phyloP scores from a whole-genome alignment of 2,113 vertebrate genomes.

The Ammodytes marinus region DNA sequence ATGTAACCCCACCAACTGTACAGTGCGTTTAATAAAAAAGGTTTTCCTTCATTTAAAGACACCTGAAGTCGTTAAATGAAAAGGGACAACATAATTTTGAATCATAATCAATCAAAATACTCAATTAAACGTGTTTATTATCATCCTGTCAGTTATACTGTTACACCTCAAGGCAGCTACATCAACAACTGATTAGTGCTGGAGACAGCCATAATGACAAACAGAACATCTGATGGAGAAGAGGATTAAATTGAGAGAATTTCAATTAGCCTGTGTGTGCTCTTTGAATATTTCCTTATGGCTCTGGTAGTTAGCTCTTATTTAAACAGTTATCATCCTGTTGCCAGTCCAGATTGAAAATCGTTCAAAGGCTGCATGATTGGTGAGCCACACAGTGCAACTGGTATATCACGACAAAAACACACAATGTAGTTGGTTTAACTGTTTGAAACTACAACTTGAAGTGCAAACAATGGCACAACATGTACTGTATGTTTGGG shows the following conservation, averaged over 20 bases:
- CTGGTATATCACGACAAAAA: constrained; percentile 10
- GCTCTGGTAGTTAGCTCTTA: constrained; percentile 24
- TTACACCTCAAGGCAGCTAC: constrained; percentile 49
- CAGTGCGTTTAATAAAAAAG: constrained; percentile 7
- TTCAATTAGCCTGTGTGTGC: constrained; percentile 58
- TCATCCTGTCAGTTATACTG: constrained; percentile 54
- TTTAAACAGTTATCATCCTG: constrained; percentile 26
- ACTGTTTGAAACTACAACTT: background rate
- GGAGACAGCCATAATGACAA: constrained; percentile 53
- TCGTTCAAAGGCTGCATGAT: constrained; percentile 24
- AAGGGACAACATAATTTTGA: constrained; percentile 69
- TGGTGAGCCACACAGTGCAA: constrained; percentile 1
- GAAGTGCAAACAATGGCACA: background rate
- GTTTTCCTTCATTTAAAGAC: constrained; percentile 29
- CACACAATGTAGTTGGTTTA: constrained; percentile 2
- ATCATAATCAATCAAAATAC: constrained; percentile 56
- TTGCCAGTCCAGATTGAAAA: constrained; percentile 21
- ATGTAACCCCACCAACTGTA: constrained; percentile 28
- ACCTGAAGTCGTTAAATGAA: constrained; percentile 47
- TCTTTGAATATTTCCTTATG: constrained; percentile 35
- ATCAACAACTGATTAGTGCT: constrained; percentile 69
- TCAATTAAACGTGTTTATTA: constrained; percentile 69
- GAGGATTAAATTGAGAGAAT: constrained; percentile 52
- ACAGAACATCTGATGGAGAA: constrained; percentile 64
- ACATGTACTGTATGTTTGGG: background rate